These are phyloP conservation scores for Anoncus sp. DNA, from an alignment of 2,888 invertebrate species.

Conservation along the genomic window DNA sequence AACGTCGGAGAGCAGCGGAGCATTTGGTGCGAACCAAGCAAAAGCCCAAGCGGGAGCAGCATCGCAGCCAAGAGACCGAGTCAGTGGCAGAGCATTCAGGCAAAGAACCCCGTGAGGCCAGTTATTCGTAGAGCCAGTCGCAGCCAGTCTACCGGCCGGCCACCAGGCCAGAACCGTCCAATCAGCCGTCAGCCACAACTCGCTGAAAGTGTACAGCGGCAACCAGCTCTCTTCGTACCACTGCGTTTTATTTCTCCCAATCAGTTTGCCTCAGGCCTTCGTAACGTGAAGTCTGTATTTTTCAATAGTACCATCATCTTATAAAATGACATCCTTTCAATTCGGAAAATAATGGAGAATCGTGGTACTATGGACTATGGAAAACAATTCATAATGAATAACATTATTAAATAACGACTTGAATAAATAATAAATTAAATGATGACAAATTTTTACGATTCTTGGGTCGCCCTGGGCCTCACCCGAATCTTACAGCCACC, in stretches of 20 bases:
- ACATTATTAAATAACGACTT: neutral
- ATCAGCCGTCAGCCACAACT: slow-evolving; percentile 71
- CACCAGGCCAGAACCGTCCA: slow-evolving; percentile 70
- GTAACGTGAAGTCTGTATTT: slow-evolving; percentile 45
- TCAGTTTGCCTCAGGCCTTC: slow-evolving; percentile 71
- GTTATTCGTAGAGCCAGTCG: slow-evolving; percentile 60
- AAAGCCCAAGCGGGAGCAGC: slow-evolving; percentile 25
- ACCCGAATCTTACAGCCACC: neutral
- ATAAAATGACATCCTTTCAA: slow-evolving; percentile 19
- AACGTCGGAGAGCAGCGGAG: slow-evolving; percentile 22
- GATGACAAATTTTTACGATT: slow-evolving; percentile 33
- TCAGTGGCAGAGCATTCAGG: slow-evolving; percentile 37
- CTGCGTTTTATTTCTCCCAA: slow-evolving; percentile 61
- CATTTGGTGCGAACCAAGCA: slow-evolving; percentile 32
- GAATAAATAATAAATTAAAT: neutral
- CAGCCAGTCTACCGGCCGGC: slow-evolving; percentile 70
- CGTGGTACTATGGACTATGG: slow-evolving; percentile 6
- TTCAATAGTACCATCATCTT: slow-evolving; percentile 25
- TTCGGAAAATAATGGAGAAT: slow-evolving; percentile 28
- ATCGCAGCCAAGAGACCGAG: slow-evolving; percentile 27
- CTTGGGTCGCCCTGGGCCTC: slow-evolving; percentile 26
- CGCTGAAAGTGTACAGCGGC: slow-evolving; percentile 42
- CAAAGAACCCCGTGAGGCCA: slow-evolving; percentile 46
- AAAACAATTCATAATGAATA: slow-evolving; percentile 5
- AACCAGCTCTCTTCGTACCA: slow-evolving; percentile 60